Evolutionary conservation across 1,140 invertebrate species (phyloP).

Genomic region (Cydia amplana): DNA sequence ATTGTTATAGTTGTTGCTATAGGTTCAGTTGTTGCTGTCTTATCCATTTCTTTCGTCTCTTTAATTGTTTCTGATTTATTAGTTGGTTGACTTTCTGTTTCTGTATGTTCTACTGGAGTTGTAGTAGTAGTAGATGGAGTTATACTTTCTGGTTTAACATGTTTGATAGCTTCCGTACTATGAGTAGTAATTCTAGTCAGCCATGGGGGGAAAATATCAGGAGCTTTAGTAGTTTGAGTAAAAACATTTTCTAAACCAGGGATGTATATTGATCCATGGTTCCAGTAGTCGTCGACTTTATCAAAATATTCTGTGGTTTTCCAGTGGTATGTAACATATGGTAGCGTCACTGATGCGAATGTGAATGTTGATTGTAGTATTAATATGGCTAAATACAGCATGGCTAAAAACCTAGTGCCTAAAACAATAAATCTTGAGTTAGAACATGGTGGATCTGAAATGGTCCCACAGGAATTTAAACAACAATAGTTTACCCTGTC

Average conservation of each 20-base stretch:
- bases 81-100: background rate
- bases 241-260: background rate
- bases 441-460: too few relatives aligned
- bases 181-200: background rate
- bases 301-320: background rate
- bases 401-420: background rate
- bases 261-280: background rate
- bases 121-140: background rate
- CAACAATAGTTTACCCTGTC: too few relatives aligned
- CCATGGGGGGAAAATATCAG: background rate
- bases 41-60: background rate
- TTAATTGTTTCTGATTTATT: background rate
- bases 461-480: too few relatives aligned
- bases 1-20: background rate
- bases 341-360: background rate
- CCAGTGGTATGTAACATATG: background rate
- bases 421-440: background rate
- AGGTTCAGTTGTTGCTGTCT: background rate
- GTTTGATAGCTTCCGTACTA: background rate
- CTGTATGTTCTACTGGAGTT: background rate
- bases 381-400: background rate
- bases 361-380: background rate
- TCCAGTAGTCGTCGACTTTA: background rate
- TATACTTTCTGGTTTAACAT: background rate
- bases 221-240: background rate